Percentiles rank a stretch among this genome's conserved stretches.
Conservation (phyloP, 2,888 invertebrate genomes). For the Prosapia bicincta region DNA sequence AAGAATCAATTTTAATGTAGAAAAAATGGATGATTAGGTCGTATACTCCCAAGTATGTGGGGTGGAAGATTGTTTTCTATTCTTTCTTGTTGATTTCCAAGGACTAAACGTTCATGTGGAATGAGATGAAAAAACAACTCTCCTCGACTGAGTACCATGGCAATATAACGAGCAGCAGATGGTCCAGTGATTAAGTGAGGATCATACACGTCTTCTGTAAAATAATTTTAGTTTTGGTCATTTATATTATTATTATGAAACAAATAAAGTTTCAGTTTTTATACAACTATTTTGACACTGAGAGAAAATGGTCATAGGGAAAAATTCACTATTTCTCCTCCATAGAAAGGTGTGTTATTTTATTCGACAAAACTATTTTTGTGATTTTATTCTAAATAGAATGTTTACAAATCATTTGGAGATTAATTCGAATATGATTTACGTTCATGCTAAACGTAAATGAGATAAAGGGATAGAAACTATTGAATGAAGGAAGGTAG, state of each 20-base stretch:
- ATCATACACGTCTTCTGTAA: slow-evolving; percentile 21
- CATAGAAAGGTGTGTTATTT: neutral
- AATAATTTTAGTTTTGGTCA: too few species aligned
- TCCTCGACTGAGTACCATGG: slow-evolving; percentile 19
- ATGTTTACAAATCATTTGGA: too few species aligned
- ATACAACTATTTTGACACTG: too few species aligned
- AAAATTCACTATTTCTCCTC: neutral
- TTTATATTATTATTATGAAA: too few species aligned
- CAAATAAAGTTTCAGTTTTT: too few species aligned
- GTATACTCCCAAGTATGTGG: slow-evolving; percentile 24
- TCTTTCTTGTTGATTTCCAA: slow-evolving; percentile 21
- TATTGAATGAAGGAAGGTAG: too few species aligned
- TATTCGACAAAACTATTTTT: too few species aligned
- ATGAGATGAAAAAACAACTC: slow-evolving; percentile 25
- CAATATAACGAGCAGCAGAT: slow-evolving; percentile 13
- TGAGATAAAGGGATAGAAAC: too few species aligned
- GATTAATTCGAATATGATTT: too few species aligned
- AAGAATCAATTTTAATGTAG: neutral
- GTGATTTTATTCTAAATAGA: neutral
- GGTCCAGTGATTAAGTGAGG: slow-evolving; percentile 24
- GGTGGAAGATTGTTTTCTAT: slow-evolving; percentile 22
- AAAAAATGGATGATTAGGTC: slow-evolving; percentile 27
- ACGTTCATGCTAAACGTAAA: too few species aligned
- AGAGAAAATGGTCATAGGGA: neutral
- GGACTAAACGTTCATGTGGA: slow-evolving; percentile 26